Evolutionary conservation across 2,797 vertebrate species (phyloP).

Genomic region (Rallus crepitans): DNA sequence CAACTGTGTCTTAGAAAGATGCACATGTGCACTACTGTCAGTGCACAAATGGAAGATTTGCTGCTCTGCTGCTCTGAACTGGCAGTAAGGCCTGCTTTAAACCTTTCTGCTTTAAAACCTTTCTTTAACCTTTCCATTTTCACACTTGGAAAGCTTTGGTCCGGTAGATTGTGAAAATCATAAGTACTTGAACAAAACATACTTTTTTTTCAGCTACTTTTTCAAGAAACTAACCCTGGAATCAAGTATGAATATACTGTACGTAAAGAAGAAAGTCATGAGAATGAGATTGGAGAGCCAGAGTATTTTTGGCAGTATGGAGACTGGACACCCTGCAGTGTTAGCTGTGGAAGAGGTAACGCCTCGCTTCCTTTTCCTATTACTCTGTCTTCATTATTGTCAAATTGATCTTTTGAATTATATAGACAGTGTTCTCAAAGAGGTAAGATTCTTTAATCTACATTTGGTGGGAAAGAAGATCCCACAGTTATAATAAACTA

Average conservation of each 20-base stretch:
- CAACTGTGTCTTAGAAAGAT: not conserved
- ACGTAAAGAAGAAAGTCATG: constrained; percentile 83
- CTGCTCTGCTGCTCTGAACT: not conserved
- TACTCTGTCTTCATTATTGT: not conserved
- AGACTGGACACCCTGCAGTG: constrained; percentile 92
- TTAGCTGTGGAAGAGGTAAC: constrained; percentile 91
- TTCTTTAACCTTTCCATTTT: not conserved
- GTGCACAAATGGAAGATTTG: not conserved
- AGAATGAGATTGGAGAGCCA: constrained; percentile 86
- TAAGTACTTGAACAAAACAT: not conserved
- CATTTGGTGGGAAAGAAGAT: not conserved
- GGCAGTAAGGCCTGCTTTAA: not conserved
- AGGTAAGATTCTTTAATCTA: not conserved
- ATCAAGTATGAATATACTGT: constrained; percentile 90
- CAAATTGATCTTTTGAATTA: not conserved
- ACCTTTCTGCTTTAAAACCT: not conserved
- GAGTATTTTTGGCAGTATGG: constrained; percentile 91
- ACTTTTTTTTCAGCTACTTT: constrained; percentile 85
- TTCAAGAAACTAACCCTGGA: constrained; percentile 94
- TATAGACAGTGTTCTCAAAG: not conserved
- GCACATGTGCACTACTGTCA: accelerated
- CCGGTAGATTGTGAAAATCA: not conserved
- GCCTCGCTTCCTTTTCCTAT: not conserved
- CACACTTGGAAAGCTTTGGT: not conserved
- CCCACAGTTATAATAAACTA: not conserved